phyloP scores from a whole-genome alignment of 2,113 vertebrate genomes.

The Bufo bufo region DNA sequence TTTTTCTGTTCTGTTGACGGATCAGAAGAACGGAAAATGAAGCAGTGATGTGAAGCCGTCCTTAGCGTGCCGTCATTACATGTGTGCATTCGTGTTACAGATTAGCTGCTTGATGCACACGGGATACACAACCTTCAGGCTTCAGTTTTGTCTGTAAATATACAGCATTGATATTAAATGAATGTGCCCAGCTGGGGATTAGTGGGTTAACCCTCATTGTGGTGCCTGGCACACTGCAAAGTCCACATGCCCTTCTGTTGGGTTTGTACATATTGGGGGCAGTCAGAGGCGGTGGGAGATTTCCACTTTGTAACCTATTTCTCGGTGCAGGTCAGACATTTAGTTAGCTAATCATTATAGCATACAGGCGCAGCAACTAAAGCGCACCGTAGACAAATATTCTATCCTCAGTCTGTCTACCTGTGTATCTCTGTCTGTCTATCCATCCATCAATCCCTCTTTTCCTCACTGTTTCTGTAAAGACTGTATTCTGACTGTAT shows the following conservation, averaged over 20 bases:
- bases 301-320: slow-evolving; percentile 43
- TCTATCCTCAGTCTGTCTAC: neutral
- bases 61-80: neutral
- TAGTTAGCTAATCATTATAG: slow-evolving; percentile 49
- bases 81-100: neutral
- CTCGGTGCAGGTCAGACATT: slow-evolving; percentile 25
- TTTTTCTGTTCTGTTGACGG: too few relatives aligned
- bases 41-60: too few relatives aligned
- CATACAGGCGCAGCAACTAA: too few relatives aligned
- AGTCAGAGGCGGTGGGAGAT: slow-evolving; percentile 37
- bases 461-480: neutral
- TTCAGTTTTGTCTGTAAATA: neutral
- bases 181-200: neutral
- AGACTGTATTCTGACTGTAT: neutral
- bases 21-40: too few relatives aligned
- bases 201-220: slow-evolving; percentile 21
- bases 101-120: neutral
- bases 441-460: neutral
- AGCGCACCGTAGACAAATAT: too few relatives aligned
- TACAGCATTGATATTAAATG: neutral
- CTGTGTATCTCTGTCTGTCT: neutral
- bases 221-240: slow-evolving; percentile 36
- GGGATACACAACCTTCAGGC: too few relatives aligned
- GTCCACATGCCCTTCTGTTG: slow-evolving; percentile 21
- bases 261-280: slow-evolving; percentile 30